Evolutionary conservation across 2,888 invertebrate species (phyloP), one percentile per base, ranked within the genome.

Genomic region (Cryptocephalus primarius): DNA sequence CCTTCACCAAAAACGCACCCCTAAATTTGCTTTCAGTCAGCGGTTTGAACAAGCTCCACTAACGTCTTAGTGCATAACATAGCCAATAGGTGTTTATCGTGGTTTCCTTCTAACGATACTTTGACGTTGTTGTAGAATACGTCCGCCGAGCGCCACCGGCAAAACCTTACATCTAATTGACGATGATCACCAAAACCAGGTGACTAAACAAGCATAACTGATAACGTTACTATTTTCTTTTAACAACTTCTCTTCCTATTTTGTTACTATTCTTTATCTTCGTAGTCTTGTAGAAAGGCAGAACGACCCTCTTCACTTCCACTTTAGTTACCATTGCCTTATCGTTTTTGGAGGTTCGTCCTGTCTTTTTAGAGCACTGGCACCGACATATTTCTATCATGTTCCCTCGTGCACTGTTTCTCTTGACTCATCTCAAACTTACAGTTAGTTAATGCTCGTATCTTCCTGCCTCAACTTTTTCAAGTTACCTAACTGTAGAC

Each of bases 351-450:
- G 46, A 52, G 47, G 52, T 55, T 56, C 56, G 49, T 58, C 57
- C 31, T 2, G 32, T 57, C 58, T 54, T 53, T 55, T 55, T 62
- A 63, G 60, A 65, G 68, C 68, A 69, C 68, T 64, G 58, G 69
- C 69, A 69, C 69, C 67, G 60, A 67, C 68, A 69, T 69, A 67
- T 69, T 60, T 69, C 69, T 68, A 68, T 67, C 67, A 64, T 61
- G 48, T 54, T 55, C 47, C 51, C 55, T 56, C 60, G 61, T 66
- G 65, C 66, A 66, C 65, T 57, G 55, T 52, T 54, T 55, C 50
- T 54, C 52, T 47, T 22, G 22, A 22, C 22, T 6, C 6, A 22
- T 22, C 12, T 36, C 12, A 6, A 6, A 36, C 12, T 12, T 36
- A 36, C 36, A 6, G 36, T 6, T 36, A 11, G 11, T 36, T 36